phyloP scores from a whole-genome alignment of 2,797 vertebrate genomes.

The Eospalax fontanierii region DNA sequence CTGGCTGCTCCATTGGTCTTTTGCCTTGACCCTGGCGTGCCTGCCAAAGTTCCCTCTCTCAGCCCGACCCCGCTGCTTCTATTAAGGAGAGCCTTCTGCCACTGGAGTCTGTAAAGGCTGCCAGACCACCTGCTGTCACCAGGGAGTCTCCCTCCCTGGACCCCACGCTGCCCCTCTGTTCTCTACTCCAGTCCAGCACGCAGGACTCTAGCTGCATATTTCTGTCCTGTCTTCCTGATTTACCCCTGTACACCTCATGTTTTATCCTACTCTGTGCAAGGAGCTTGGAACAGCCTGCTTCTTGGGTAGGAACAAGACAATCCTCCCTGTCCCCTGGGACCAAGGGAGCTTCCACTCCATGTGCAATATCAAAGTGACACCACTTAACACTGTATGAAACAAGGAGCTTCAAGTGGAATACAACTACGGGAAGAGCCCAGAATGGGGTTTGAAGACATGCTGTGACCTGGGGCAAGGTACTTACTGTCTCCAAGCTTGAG shows the following conservation, averaged over 20 bases:
- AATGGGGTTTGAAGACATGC: not conserved
- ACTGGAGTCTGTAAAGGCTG: not conserved
- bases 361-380: not conserved
- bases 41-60: not conserved
- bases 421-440: not conserved
- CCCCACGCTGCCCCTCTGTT: not conserved
- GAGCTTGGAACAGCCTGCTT: slow-evolving; percentile 17
- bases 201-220: not conserved
- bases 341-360: not conserved
- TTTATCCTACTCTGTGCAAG: not conserved
- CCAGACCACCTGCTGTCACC: not conserved
- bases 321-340: not conserved
- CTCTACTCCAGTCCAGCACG: not conserved
- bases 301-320: not conserved
- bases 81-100: not conserved
- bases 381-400: not conserved
- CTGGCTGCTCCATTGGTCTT: not conserved
- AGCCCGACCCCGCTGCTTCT: not conserved
- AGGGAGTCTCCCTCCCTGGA: not conserved
- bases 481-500: not conserved
- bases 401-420: not conserved
- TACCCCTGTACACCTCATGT: too few species aligned
- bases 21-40: not conserved
- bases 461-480: not conserved
- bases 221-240: slow-evolving; percentile 17